Percentiles rank a stretch among this genome's conserved stretches.
Evolutionary conservation across 1,140 invertebrate species (phyloP).

Genomic region (Adelges cooleyi): DNA sequence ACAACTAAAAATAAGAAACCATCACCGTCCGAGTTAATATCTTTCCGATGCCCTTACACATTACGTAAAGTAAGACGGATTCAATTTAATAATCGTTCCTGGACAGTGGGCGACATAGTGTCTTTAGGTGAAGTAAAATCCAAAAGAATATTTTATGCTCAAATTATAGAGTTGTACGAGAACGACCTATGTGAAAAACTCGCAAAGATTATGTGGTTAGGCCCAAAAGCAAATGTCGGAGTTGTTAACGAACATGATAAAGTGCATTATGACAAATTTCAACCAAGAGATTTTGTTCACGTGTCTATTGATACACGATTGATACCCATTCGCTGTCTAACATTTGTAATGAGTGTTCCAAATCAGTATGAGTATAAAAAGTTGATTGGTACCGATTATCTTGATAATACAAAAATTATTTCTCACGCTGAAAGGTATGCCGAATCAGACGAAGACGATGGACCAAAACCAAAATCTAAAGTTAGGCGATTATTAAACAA

Average conservation of each 20-base stretch:
- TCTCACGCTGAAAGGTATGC: conserved; percentile 22
- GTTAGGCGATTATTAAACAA: conserved; percentile 6
- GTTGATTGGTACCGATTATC: neutral
- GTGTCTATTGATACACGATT: neutral
- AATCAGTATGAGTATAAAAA: conserved; percentile 16
- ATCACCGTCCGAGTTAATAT: neutral
- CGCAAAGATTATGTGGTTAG: conserved; percentile 23
- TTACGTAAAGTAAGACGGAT: neutral
- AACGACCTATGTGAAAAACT: conserved; percentile 10
- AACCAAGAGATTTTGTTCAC: conserved; percentile 1
- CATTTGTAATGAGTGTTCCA: conserved; percentile 13
- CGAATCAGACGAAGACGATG: conserved; percentile 21
- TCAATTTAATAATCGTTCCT: neutral
- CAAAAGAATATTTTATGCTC: neutral
- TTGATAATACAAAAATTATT: conserved; percentile 4
- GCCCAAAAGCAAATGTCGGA: neutral
- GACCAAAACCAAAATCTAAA: conserved; percentile 13
- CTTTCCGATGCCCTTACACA: neutral
- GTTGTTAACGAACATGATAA: neutral
- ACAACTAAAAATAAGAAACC: neutral
- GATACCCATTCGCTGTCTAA: neutral
- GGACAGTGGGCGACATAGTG: conserved; percentile 17
- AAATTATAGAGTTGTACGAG: neutral
- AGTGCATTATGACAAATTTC: neutral
- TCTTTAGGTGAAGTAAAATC: neutral